Evolutionary conservation across 1,140 invertebrate species (phyloP), one percentile per base, ranked within the genome.

Genomic region (Psilanteris sp.): DNA sequence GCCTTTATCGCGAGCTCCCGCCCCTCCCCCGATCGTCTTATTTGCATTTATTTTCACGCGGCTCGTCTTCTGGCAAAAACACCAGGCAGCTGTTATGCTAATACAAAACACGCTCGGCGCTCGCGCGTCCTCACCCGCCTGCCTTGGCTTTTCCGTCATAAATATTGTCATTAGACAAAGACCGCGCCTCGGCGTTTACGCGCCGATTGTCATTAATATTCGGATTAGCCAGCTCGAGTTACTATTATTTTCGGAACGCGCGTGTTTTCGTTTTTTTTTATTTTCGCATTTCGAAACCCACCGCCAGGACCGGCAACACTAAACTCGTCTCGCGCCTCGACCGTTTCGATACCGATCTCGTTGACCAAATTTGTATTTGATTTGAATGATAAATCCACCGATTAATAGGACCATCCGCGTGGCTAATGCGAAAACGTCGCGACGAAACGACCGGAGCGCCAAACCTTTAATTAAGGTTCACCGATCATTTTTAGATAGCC

Each of bases 81-180:
- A 5, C 18, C 11, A 15, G 24, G 20, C 46, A 48, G 46, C 22
- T 54, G 48, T 54, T 50, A 8, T n/a, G 4, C 34, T 54, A 39
- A n/a, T 22, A 18, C 11, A 7, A 39, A 18, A 54, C 34, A 39
- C 9, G 10, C 8, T 16, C 4, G 1, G 7, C 9, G 11, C n/a
- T 37, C 29, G 14, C 8, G 78, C 74, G 79, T 74, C 62, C 68
- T 37, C 64, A 57, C 44, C 70, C 44, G 24, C 61, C 70, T 41
- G 24, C 61, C 32, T 78, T 62, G 15, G 61, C 27, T 29, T 46
- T 55, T 57, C 44, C 36, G 48, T 57, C 48, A 59, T 77, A 79
- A 74, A 78, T 75, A 75, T 59, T 75, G 48, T 66, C 44, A 37
- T 34, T 44, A 6, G 34, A 10, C 24, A 20, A 22, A 22, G 9